Conservation (phyloP, 2,888 invertebrate genomes). For the Ormyrus pomaceus region DNA sequence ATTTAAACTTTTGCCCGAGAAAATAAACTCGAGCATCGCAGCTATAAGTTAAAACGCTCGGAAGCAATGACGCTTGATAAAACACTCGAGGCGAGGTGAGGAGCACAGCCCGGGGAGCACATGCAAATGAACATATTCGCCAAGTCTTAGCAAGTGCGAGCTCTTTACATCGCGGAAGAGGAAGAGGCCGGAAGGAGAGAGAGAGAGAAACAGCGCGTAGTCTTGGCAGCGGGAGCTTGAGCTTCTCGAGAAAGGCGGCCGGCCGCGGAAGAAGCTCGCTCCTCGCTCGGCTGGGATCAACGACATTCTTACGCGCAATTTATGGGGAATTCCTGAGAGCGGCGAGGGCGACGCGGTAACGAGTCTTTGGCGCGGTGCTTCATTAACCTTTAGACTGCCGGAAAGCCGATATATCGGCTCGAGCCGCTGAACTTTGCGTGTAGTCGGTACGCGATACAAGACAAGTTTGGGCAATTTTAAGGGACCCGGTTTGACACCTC, state of each 20-base stretch:
- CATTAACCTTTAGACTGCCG: constrained; percentile 5
- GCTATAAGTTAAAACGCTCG: no score
- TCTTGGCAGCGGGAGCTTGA: background rate
- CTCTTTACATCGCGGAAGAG: background rate
- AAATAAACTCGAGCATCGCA: background rate
- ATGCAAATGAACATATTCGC: no score
- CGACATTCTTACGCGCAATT: constrained; percentile 46
- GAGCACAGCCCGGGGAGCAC: no score
- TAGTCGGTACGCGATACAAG: no score
- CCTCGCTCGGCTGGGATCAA: constrained; percentile 4
- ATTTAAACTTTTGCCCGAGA: background rate
- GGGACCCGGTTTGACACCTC: no score
- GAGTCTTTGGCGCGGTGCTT: constrained; percentile 25
- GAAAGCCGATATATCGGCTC: no score
- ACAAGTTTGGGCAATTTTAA: no score
- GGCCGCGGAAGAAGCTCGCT: background rate
- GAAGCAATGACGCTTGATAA: no score
- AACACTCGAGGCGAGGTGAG: no score
- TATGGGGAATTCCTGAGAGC: constrained; percentile 39
- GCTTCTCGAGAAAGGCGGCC: background rate
- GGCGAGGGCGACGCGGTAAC: constrained; percentile 4
- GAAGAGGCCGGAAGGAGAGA: background rate
- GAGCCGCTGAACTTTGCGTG: no score
- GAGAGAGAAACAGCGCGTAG: background rate
- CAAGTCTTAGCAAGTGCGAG: no score